phyloP scores from a whole-genome alignment of 30 jellyfish, hydroid and myxozoan species.

The Hydractinia symbiolongicarpus region DNA sequence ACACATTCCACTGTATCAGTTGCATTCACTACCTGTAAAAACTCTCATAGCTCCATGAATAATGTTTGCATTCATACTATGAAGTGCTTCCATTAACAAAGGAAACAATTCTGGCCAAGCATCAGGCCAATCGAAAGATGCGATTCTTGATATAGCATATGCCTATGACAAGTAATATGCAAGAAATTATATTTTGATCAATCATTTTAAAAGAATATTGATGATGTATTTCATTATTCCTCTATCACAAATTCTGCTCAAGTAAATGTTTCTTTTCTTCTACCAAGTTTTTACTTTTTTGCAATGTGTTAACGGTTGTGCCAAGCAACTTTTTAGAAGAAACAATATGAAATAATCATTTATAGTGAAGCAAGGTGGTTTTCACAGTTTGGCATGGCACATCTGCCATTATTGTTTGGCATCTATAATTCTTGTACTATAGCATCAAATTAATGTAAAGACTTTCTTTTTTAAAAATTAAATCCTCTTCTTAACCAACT shows the following conservation, averaged over 20 bases:
- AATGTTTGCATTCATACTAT: conserved; percentile 61
- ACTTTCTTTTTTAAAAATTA: too few species aligned
- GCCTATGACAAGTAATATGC: conserved; percentile 39
- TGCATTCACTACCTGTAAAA: conserved; percentile 47
- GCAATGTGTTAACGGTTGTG: too few species aligned
- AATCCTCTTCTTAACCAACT: too few species aligned
- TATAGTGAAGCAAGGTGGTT: too few species aligned
- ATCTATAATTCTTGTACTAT: too few species aligned
- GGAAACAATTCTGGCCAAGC: conserved; percentile 83
- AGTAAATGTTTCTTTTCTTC: background rate
- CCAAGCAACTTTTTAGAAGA: too few species aligned
- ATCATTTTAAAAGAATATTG: background rate
- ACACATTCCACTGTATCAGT: background rate
- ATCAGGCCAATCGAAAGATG: conserved; percentile 93
- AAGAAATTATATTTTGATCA: background rate
- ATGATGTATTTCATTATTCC: background rate
- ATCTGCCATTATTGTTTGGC: too few species aligned
- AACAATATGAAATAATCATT: too few species aligned
- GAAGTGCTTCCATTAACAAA: conserved; percentile 57
- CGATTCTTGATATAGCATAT: conserved; percentile 73
- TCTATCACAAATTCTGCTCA: background rate
- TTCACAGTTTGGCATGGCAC: too few species aligned
- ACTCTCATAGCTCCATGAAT: conserved; percentile 90
- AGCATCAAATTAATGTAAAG: too few species aligned
- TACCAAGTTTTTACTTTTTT: too few species aligned